These are phyloP conservation scores for Leptinotarsa defecta DNA, from an alignment of 1,140 invertebrate genomes.

Conservation along the genomic window DNA sequence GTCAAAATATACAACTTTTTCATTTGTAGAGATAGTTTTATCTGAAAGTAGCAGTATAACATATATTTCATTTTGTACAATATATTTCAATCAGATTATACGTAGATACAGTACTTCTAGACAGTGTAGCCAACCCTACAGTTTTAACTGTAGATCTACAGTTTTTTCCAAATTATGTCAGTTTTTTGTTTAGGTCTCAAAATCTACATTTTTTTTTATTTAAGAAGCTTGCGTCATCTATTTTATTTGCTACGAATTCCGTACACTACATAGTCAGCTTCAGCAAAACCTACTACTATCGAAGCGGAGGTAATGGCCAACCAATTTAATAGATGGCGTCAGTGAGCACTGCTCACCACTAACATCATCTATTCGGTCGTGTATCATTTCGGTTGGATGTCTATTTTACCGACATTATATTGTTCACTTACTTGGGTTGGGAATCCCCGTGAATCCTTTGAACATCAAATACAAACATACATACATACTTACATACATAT, in stretches of 20 bases:
- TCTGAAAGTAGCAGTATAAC: background rate
- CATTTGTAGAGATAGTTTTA: background rate
- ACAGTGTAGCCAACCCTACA: conserved; percentile 18
- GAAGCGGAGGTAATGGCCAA: background rate
- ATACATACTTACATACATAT: too few relatives aligned
- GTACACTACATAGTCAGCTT: background rate
- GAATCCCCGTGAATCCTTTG: background rate
- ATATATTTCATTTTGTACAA: background rate
- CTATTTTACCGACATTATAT: background rate
- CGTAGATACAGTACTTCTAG: background rate
- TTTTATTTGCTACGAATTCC: conserved; percentile 4
- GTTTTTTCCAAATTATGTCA: conserved; percentile 6
- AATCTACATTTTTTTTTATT: conserved; percentile 17
- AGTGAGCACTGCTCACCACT: background rate
- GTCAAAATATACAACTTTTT: background rate
- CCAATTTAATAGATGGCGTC: conserved; percentile 12
- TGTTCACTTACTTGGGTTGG: background rate
- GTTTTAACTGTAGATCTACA: conserved; percentile 20
- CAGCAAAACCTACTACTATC: background rate
- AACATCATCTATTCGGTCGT: background rate
- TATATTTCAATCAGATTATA: background rate
- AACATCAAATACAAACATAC: too few relatives aligned
- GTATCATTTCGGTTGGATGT: background rate
- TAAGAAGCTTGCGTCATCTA: conserved; percentile 15
- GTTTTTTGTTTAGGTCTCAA: conserved; percentile 20